phyloP scores from a whole-genome alignment of 2,888 invertebrate species.

The Brachyptera risi region DNA sequence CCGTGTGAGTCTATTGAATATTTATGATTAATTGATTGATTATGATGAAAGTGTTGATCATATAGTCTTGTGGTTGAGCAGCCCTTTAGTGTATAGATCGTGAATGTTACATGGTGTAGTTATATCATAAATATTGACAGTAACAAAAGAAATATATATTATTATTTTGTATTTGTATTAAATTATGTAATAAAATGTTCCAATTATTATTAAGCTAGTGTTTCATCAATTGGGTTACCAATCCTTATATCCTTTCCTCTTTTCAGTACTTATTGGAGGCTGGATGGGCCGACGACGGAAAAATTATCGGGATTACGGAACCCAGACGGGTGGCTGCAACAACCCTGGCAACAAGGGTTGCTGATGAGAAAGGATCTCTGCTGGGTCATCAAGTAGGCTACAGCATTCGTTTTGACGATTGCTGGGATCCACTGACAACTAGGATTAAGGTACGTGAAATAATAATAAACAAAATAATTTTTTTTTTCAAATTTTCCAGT shows the following conservation, averaged over 20 bases:
- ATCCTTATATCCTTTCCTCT: slow-evolving; percentile 9
- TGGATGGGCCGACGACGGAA: slow-evolving; percentile 74
- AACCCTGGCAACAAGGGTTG: slow-evolving; percentile 80
- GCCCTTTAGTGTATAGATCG: too few relatives aligned
- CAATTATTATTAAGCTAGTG: background rate
- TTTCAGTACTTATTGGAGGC: slow-evolving; percentile 82
- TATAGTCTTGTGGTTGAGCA: too few relatives aligned
- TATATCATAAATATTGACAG: too few relatives aligned
- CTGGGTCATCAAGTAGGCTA: slow-evolving; percentile 81
- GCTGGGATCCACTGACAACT: slow-evolving; percentile 54
- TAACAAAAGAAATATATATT: slow-evolving; percentile 10
- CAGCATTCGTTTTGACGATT: slow-evolving; percentile 74
- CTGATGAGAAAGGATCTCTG: slow-evolving; percentile 76
- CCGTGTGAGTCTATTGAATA: too few relatives aligned
- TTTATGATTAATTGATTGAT: too few relatives aligned
- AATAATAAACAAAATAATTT: too few relatives aligned
- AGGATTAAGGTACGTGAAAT: slow-evolving; percentile 77
- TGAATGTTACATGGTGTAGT: too few relatives aligned
- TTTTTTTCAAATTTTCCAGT: too few relatives aligned
- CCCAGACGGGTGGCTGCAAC: slow-evolving; percentile 89
- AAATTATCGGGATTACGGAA: slow-evolving; percentile 82
- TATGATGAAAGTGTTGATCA: too few relatives aligned
- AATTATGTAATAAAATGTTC: slow-evolving; percentile 23
- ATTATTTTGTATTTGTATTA: slow-evolving; percentile 23
- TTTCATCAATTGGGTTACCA: too few relatives aligned